These are phyloP conservation scores for Arnoldichthys spilopterus DNA, from an alignment of 2,797 vertebrate genomes.

Conservation along the genomic window DNA sequence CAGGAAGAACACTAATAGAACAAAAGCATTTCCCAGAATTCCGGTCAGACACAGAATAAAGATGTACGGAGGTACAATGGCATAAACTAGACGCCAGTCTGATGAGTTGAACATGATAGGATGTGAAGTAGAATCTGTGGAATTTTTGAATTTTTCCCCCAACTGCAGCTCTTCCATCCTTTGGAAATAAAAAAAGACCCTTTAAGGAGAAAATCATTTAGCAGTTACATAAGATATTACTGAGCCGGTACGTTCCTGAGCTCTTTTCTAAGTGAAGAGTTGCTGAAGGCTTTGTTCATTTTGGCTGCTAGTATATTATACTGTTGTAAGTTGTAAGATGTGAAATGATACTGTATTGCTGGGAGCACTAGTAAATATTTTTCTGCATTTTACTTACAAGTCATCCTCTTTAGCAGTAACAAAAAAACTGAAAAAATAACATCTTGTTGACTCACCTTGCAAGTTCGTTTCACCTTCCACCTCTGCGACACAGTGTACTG, in stretches of 20 bases:
- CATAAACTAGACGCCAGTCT: constrained; percentile 71
- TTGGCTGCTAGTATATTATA: not conserved
- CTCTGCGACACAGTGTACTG: not conserved
- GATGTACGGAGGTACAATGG: constrained; percentile 74
- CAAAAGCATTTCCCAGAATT: constrained; percentile 84
- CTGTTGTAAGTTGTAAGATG: not conserved
- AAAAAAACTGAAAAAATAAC: not conserved
- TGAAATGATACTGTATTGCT: not conserved
- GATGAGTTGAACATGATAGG: constrained; percentile 45
- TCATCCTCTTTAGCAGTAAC: no score
- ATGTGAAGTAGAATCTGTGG: constrained; percentile 27
- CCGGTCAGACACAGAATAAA: constrained; percentile 72
- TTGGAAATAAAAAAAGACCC: constrained; percentile 33
- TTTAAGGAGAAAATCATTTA: constrained; percentile 11
- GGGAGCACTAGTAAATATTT: not conserved
- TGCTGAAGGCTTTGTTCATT: not conserved
- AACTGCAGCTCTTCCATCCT: constrained; percentile 53
- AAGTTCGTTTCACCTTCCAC: not conserved
- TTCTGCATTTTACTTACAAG: no score
- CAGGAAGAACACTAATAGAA: constrained; percentile 80
- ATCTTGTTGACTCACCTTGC: constrained; percentile 10
- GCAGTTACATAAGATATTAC: no score
- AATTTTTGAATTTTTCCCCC: constrained; percentile 57
- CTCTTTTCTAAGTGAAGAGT: not conserved
- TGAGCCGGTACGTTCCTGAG: not conserved